These are phyloP conservation scores for Hassar affinis DNA, from an alignment of 2,113 vertebrate genomes.

Conservation along the genomic window DNA sequence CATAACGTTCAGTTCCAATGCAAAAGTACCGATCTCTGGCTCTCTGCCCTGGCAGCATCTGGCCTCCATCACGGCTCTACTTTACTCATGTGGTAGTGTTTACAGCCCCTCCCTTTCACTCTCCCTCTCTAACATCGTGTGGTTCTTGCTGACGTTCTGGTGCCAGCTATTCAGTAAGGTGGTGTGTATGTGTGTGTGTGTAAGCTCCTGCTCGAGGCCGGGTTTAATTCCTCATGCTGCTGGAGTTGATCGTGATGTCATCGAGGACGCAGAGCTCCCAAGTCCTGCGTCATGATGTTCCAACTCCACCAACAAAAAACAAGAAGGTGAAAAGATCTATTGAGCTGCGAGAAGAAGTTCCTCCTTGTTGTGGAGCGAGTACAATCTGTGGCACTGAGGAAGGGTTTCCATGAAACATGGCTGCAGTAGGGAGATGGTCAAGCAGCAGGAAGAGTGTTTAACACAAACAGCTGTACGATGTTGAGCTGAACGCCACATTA, in stretches of 20 bases:
- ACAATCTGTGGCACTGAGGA: conserved; percentile 11
- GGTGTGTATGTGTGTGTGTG: conserved; percentile 1
- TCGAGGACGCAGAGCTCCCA: not conserved
- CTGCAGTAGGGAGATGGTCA: not conserved
- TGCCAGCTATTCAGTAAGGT: conserved; percentile 41
- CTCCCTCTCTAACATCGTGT: conserved; percentile 16
- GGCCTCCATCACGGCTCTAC: conserved; percentile 53
- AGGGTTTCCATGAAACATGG: not conserved
- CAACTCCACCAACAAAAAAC: conserved; percentile 14
- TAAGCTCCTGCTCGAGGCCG: not conserved
- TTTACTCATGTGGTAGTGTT: conserved; percentile 69
- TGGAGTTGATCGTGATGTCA: conserved; percentile 20
- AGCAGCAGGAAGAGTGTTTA: not conserved
- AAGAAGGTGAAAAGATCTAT: conserved; percentile 24
- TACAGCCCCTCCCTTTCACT: conserved; percentile 51
- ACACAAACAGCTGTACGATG: not conserved
- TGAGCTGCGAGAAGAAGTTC: conserved; percentile 4
- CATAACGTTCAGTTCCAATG: conserved; percentile 46
- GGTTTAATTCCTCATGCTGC: not conserved
- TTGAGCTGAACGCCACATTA: not conserved
- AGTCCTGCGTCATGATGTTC: conserved; percentile 26
- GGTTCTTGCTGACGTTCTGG: conserved; percentile 10
- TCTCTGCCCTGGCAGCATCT: conserved; percentile 50
- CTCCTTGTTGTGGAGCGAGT: conserved; percentile 4
- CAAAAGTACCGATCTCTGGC: conserved; percentile 34